Evolutionary conservation across 1,140 invertebrate genomes (phyloP).

Genomic region (Bemisia tabaci): DNA sequence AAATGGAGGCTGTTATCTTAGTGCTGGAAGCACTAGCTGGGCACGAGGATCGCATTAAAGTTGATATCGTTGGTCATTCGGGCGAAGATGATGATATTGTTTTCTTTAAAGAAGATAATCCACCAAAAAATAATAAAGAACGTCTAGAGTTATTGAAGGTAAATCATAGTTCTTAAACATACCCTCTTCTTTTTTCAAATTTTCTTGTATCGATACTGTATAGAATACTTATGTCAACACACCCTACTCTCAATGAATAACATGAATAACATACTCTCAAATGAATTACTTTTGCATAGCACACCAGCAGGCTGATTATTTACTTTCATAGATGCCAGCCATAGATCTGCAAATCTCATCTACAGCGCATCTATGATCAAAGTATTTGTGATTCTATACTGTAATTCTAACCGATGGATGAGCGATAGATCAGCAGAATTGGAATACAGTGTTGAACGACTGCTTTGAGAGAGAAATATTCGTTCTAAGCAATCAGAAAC

Average conservation of each 20-base stretch:
- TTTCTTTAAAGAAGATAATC: slow-evolving; percentile 54
- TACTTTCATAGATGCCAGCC: too few species aligned
- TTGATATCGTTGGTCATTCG: slow-evolving; percentile 89
- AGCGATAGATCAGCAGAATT: not conserved
- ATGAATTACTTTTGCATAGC: too few species aligned
- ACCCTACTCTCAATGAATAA: not conserved
- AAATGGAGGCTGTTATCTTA: slow-evolving; percentile 83
- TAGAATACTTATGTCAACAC: slow-evolving; percentile 3
- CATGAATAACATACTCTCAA: not conserved
- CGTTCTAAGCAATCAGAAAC: too few species aligned
- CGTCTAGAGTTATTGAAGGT: slow-evolving; percentile 60
- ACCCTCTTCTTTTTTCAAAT: slow-evolving; percentile 6
- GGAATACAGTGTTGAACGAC: not conserved
- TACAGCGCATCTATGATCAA: too few species aligned
- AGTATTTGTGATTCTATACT: too few species aligned
- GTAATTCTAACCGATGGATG: too few species aligned
- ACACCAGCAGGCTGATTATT: too few species aligned
- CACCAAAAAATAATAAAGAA: slow-evolving; percentile 78
- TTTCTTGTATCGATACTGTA: too few species aligned
- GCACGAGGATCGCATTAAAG: slow-evolving; percentile 77
- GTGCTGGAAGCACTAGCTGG: slow-evolving; percentile 89
- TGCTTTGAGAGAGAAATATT: not conserved
- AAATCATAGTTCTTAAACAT: slow-evolving; percentile 13
- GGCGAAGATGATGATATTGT: slow-evolving; percentile 67
- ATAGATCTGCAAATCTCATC: too few species aligned